These are phyloP conservation scores for Carduelis carduelis DNA, from an alignment of 2,797 vertebrate genomes.

Conservation along the genomic window DNA sequence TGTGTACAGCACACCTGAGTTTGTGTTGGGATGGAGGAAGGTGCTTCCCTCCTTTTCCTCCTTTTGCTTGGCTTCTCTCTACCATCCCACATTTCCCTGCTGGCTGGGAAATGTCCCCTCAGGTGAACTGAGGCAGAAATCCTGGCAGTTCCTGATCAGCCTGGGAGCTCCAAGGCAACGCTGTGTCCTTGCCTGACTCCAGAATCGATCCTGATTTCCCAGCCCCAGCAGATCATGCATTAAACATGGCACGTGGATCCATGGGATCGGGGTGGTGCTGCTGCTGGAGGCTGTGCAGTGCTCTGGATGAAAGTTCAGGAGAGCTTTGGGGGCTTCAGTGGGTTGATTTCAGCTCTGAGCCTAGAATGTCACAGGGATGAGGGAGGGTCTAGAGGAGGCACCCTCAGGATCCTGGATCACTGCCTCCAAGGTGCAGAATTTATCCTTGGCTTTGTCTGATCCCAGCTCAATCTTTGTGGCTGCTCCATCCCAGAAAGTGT, in stretches of 20 bases:
- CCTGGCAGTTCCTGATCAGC: not conserved
- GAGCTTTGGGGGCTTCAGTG: not conserved
- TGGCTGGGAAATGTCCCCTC: not conserved
- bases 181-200: not conserved
- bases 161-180: not conserved
- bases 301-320: not conserved
- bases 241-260: not conserved
- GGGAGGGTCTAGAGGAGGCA: not conserved
- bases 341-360: not conserved
- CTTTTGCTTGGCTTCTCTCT: not conserved
- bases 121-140: not conserved
- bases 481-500: not conserved
- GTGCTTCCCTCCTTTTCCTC: not conserved
- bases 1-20: not conserved
- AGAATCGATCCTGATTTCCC: not conserved
- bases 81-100: not conserved
- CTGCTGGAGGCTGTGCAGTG: not conserved
- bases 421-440: not conserved
- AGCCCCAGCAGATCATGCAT: not conserved
- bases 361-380: not conserved
- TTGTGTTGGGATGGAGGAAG: not conserved
- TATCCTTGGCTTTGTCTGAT: not conserved
- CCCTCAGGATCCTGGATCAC: not conserved
- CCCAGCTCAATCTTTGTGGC: not conserved
- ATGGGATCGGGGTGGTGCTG: not conserved